phyloP scores from a whole-genome alignment of 2,888 invertebrate genomes.

The Serripes groenlandicus region DNA sequence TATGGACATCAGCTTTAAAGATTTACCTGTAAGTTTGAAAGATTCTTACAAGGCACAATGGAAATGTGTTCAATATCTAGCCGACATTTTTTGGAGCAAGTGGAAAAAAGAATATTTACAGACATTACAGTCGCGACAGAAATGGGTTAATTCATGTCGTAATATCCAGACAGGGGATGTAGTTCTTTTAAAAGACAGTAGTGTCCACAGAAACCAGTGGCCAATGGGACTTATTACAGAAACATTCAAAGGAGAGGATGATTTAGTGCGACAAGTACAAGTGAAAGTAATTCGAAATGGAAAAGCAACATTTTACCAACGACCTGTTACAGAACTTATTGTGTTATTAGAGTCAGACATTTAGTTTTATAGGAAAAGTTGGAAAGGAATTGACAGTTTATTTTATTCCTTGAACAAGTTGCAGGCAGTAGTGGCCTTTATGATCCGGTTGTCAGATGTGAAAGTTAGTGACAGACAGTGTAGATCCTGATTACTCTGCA shows the following conservation, averaged over 20 bases:
- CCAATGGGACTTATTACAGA: slow-evolving; percentile 9
- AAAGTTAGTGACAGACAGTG: no score
- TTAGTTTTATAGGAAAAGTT: no score
- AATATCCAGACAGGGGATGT: slow-evolving; percentile 5
- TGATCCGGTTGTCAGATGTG: no score
- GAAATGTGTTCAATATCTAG: slow-evolving; percentile 48
- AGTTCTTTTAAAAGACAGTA: slow-evolving; percentile 10
- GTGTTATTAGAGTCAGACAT: not conserved
- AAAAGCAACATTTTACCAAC: not conserved
- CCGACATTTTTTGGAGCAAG: slow-evolving; percentile 49
- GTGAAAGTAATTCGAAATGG: not conserved
- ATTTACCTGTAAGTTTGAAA: slow-evolving; percentile 5
- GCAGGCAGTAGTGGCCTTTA: no score
- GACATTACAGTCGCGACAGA: slow-evolving; percentile 32
- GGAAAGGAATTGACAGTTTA: no score
- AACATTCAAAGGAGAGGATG: not conserved
- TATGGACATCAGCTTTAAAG: not conserved
- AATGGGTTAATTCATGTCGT: slow-evolving; percentile 22
- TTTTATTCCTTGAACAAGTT: no score
- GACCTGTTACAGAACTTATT: slow-evolving; percentile 14
- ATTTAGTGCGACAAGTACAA: not conserved
- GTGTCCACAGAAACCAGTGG: not conserved
- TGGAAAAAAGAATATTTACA: slow-evolving; percentile 54
- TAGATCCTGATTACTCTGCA: no score
- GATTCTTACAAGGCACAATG: slow-evolving; percentile 47